Conservation (phyloP, 1,140 invertebrate genomes). For the Halyomorpha halys region DNA sequence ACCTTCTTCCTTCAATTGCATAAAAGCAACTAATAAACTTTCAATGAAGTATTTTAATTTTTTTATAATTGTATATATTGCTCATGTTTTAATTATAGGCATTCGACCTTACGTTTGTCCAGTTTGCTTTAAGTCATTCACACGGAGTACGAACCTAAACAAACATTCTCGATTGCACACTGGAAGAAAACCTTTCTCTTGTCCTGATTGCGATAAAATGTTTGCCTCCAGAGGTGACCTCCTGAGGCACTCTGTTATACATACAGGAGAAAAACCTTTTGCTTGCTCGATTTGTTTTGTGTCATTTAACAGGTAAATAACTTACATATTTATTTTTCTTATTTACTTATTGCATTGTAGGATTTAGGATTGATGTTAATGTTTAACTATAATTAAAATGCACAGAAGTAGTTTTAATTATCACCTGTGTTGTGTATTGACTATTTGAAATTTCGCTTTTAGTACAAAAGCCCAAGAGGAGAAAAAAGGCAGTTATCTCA, state of each 20-base stretch:
- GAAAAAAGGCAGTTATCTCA: too few relatives aligned
- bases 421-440: too few relatives aligned
- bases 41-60: too few relatives aligned
- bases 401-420: too few relatives aligned
- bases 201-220: conserved; percentile 47
- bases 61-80: not conserved
- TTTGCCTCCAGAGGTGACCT: conserved; percentile 52
- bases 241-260: conserved; percentile 41
- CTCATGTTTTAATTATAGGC: conserved; percentile 18
- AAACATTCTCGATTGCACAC: conserved; percentile 70
- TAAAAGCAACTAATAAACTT: too few relatives aligned
- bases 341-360: too few relatives aligned
- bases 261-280: conserved; percentile 36
- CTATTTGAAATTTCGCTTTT: too few relatives aligned
- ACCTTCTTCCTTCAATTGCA: too few relatives aligned
- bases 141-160: conserved; percentile 68
- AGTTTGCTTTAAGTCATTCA: conserved; percentile 56
- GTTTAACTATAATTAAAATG: too few relatives aligned
- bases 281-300: conserved; percentile 34
- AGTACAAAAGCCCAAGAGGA: too few relatives aligned
- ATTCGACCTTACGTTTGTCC: conserved; percentile 48
- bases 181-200: conserved; percentile 48
- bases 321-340: not conserved
- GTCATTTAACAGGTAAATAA: conserved; percentile 29
- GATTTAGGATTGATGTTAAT: too few relatives aligned